phyloP scores from a whole-genome alignment of 2,797 vertebrate genomes.

The Onychomys leucogaster region DNA sequence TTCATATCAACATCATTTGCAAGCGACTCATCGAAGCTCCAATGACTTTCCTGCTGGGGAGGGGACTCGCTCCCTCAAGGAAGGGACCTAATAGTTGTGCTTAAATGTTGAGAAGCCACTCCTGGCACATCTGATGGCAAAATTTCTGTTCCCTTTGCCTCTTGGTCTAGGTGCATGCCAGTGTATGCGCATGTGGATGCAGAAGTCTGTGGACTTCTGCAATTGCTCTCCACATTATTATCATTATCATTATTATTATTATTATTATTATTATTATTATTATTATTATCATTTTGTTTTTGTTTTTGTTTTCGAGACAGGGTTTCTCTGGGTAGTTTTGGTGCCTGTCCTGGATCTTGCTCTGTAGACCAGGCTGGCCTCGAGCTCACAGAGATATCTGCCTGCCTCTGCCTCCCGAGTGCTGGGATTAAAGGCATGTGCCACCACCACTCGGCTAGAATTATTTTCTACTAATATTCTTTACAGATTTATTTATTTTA shows the following conservation, averaged over 20 bases:
- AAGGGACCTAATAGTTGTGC: not conserved
- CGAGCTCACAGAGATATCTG: too few species aligned
- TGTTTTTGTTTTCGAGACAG: too few species aligned
- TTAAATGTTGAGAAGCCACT: not conserved
- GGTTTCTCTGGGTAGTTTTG: too few species aligned
- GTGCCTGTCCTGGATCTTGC: too few species aligned
- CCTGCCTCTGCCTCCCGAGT: too few species aligned
- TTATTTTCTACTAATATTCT: not conserved
- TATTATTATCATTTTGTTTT: too few species aligned
- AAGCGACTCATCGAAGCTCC: conserved; percentile 41
- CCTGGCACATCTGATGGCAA: not conserved
- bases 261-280: too few species aligned
- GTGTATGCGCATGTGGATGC: not conserved
- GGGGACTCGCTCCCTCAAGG: conserved; percentile 16
- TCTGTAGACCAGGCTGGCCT: too few species aligned
- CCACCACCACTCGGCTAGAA: not conserved
- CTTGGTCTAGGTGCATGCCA: not conserved
- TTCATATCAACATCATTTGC: conserved; percentile 36
- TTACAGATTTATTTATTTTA: not conserved
- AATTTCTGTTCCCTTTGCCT: conserved; percentile 44
- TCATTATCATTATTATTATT: too few species aligned
- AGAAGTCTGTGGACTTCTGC: not conserved
- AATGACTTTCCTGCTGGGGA: conserved; percentile 33
- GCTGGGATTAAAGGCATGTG: too few species aligned
- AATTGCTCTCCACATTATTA: not conserved